Conservation (phyloP, 2,888 invertebrate species). For the Pocota personata region DNA sequence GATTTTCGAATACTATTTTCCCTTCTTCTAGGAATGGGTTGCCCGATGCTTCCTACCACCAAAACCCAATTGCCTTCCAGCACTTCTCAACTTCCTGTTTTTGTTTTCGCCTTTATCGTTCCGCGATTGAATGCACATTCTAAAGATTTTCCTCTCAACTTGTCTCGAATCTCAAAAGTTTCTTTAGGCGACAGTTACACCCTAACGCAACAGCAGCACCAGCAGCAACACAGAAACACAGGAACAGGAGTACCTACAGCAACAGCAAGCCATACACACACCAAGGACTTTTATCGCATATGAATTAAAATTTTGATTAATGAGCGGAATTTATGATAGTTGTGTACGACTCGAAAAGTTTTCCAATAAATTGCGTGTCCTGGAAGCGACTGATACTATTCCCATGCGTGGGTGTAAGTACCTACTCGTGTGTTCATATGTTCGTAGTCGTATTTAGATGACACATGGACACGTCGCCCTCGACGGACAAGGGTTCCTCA, state of each 20-base stretch:
- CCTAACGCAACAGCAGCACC: constrained; percentile 13
- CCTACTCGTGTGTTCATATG: not conserved
- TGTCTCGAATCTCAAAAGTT: constrained; percentile 71
- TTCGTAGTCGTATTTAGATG: constrained; percentile 28
- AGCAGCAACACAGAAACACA: constrained; percentile 32
- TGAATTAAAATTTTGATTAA: constrained; percentile 74
- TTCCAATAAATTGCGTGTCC: constrained; percentile 72
- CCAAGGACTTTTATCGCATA: constrained; percentile 68
- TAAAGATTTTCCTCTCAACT: constrained; percentile 70
- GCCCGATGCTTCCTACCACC: constrained; percentile 43
- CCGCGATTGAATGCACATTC: constrained; percentile 74
- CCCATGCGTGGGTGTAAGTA: constrained; percentile 39
- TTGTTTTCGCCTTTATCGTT: constrained; percentile 71
- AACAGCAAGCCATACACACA: constrained; percentile 1
- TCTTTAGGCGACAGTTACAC: constrained; percentile 60
- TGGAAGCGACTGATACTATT: constrained; percentile 66
- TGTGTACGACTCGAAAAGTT: constrained; percentile 62
- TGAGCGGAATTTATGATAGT: constrained; percentile 73
- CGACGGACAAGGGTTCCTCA: constrained; percentile 18
- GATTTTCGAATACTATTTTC: constrained; percentile 62
- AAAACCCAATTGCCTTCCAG: constrained; percentile 53
- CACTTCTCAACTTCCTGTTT: constrained; percentile 71
- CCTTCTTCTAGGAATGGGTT: constrained; percentile 22
- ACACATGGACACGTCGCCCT: constrained; percentile 37
- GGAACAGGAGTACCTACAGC: not conserved